These are phyloP conservation scores for Heliornis fulica DNA, from an alignment of 2,113 vertebrate species.

Conservation along the genomic window DNA sequence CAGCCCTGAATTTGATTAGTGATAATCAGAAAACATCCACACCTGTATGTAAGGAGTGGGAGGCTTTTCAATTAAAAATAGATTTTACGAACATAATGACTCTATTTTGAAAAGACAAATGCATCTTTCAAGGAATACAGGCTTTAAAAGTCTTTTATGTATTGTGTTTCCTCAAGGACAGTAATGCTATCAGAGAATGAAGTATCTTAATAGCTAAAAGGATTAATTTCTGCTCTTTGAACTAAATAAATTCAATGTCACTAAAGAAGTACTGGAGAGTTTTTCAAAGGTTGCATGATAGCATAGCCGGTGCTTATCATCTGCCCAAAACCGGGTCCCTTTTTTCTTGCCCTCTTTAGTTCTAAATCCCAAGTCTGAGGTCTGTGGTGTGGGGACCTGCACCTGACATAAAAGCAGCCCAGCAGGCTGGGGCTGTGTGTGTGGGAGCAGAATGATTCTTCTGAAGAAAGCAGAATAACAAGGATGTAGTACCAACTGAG, in stretches of 20 bases:
- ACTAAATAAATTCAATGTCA: neutral
- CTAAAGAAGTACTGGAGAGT: neutral
- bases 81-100: neutral
- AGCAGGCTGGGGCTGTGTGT: neutral
- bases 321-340: neutral
- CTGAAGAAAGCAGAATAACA: neutral
- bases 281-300: neutral
- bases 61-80: slow-evolving; percentile 6
- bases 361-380: neutral
- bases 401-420: neutral
- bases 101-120: neutral
- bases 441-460: neutral
- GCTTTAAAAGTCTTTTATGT: neutral
- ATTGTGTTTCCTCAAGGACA: neutral
- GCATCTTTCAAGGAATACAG: neutral
- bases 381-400: neutral
- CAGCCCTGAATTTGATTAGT: neutral
- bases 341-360: neutral
- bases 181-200: neutral
- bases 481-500: neutral
- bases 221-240: slow-evolving; percentile 3
- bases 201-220: neutral
- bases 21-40: neutral
- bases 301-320: neutral
- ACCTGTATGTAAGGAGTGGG: neutral